Base-by-base conservation (phyloP, 2,113 vertebrate species). In the Lasiurus borealis region DNA sequence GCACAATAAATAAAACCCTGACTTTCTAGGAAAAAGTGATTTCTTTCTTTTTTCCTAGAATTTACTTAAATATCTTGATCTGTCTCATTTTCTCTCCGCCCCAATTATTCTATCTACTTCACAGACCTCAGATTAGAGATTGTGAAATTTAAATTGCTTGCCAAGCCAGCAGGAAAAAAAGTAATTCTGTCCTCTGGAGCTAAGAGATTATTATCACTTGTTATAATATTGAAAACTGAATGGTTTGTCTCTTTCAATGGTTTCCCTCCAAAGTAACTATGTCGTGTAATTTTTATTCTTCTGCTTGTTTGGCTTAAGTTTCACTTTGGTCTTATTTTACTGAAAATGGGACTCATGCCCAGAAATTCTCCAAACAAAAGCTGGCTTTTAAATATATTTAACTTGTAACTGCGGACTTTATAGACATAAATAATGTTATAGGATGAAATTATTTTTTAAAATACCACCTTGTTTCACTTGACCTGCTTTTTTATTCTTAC, bases 351-450 rank as follows among this genome's bases (percentile, higher is more conserved):
- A 82, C 8, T 44, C 27, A 6, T 85, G 72, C 44, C 57, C 57
- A 88, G 72, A 91, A 44, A 64, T 84, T 66, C 18, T 46, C 36
- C 48, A 21, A 23, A 59, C 48, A 72, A 82, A 73, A 44, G 16
- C 21, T 68, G 27, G 13, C 18, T 87, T 89, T 96, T 77, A 73
- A 76, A 84, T 44, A 48, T 13, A 75, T 90, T 87, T 77, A 78
- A 52, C 19, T 46, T 27, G 11, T 27, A 84, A 14, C 2, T 15
- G 62, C 13, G 64, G 54, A 62, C 5, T 73, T 15, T 34, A 16
- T 40, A 46, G 4, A 48, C 25, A 25, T 11, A 86, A 91, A 85
- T 81, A 84, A 40, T 52, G 2, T 90, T 75, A 80, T 71, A 25
- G 23, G 29, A 81, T 21, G 25, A 82, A 83, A 21, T 78, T 27